A percentile compares a stretch with the other conserved stretches of the same genome.
Conservation (phyloP, 2,888 invertebrate genomes). For the Cistogaster globosa region DNA sequence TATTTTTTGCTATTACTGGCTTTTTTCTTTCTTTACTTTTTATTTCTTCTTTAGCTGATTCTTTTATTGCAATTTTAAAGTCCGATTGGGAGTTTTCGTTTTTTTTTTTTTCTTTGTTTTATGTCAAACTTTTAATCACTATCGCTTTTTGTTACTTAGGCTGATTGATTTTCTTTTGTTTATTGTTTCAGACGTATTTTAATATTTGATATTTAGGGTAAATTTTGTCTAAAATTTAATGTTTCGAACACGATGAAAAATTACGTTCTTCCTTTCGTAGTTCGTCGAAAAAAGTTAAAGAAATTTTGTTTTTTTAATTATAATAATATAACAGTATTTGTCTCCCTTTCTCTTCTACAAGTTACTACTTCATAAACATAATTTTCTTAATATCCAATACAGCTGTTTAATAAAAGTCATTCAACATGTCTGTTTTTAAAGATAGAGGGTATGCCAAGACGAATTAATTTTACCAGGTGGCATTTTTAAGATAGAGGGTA, state of each 20-base stretch:
- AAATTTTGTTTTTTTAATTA: slow-evolving; percentile 23
- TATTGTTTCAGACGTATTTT: slow-evolving; percentile 11
- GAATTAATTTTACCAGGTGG: too few relatives aligned
- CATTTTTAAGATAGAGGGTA: background rate
- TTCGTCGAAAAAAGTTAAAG: slow-evolving; percentile 60
- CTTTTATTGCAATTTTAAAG: slow-evolving; percentile 58
- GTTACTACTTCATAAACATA: background rate
- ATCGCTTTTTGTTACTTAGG: slow-evolving; percentile 33
- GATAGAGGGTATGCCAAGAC: background rate
- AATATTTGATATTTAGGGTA: slow-evolving; percentile 8
- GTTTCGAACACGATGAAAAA: slow-evolving; percentile 70
- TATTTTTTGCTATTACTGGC: slow-evolving; percentile 61
- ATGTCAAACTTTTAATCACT: slow-evolving; percentile 45
- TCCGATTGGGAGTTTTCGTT: slow-evolving; percentile 69
- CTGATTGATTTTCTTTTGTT: slow-evolving; percentile 9
- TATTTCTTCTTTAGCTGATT: slow-evolving; percentile 25
- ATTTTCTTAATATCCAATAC: slow-evolving; percentile 16
- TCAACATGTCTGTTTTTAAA: slow-evolving; percentile 17
- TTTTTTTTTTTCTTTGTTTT: slow-evolving; percentile 48
- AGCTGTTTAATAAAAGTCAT: slow-evolving; percentile 26
- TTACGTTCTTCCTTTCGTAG: slow-evolving; percentile 67
- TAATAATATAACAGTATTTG: background rate
- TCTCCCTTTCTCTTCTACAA: slow-evolving; percentile 16
- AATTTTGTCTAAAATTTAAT: slow-evolving; percentile 39
- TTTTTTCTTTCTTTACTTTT: slow-evolving; percentile 32